These are phyloP conservation scores for Penaeus chinensis DNA, from an alignment of 1,140 invertebrate genomes.

Conservation along the genomic window DNA sequence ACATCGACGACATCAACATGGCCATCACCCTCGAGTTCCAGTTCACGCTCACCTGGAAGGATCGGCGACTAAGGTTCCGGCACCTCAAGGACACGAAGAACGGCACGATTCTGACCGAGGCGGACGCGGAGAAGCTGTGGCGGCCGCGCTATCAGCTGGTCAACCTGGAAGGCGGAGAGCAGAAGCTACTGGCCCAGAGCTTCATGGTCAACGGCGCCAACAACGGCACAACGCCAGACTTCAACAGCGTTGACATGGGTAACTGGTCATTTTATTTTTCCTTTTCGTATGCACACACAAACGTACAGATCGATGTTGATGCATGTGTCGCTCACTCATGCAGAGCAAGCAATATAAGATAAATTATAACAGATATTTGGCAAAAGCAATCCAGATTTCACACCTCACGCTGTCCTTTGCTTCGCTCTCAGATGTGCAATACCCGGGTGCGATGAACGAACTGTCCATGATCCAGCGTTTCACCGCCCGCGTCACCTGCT, in stretches of 20 bases:
- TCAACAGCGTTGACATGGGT: constrained; percentile 27
- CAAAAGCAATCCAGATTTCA: too few relatives aligned
- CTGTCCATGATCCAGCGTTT: too few relatives aligned
- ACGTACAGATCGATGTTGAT: too few relatives aligned
- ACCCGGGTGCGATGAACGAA: too few relatives aligned
- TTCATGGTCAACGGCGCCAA: constrained; percentile 2
- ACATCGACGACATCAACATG: constrained; percentile 38
- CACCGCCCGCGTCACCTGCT: too few relatives aligned
- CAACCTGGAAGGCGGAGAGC: constrained; percentile 34
- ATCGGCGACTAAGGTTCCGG: constrained; percentile 29
- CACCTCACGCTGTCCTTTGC: too few relatives aligned
- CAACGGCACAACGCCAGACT: constrained; percentile 7
- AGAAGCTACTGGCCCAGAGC: constrained; percentile 23
- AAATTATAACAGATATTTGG: too few relatives aligned
- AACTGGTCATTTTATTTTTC: too few relatives aligned
- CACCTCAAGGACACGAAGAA: constrained; percentile 25
- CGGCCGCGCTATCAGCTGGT: constrained; percentile 23
- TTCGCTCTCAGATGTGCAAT: too few relatives aligned
- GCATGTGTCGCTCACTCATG: too few relatives aligned
- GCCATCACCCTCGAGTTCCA: constrained; percentile 45
- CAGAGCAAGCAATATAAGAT: too few relatives aligned
- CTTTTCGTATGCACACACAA: neutral
- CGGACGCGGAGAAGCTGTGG: constrained; percentile 35
- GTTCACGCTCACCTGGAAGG: constrained; percentile 25
- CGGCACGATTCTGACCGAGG: constrained; percentile 2